These are phyloP conservation scores for Zosterops borbonicus DNA, from an alignment of 2,113 vertebrate species.

Conservation along the genomic window DNA sequence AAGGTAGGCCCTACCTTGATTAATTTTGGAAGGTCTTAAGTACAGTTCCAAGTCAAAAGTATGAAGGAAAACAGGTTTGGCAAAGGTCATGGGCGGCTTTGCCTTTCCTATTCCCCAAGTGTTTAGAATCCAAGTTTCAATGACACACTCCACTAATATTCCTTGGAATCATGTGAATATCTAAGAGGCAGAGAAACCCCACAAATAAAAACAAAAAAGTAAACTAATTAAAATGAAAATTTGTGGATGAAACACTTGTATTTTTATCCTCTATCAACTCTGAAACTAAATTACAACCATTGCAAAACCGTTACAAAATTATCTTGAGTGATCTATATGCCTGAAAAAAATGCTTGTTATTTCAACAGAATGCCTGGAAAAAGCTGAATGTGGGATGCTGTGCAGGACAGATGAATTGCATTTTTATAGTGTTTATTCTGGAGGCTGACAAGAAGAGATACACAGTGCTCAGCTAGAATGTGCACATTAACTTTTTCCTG, in stretches of 20 bases:
- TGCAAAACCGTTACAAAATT: background rate
- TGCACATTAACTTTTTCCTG: conserved; percentile 39
- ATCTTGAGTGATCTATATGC: background rate
- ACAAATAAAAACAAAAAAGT: background rate
- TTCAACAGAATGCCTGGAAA: background rate
- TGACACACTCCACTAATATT: background rate
- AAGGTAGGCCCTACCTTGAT: background rate
- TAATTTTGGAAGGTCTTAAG: background rate
- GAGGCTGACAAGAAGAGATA: background rate
- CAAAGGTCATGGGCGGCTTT: background rate
- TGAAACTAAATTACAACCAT: background rate
- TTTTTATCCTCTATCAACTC: background rate
- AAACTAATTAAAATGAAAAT: background rate
- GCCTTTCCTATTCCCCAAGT: background rate
- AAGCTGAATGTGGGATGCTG: background rate
- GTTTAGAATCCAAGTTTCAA: background rate
- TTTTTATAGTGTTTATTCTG: background rate
- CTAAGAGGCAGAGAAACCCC: background rate
- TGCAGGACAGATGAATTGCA: conserved; percentile 1
- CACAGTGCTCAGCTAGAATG: background rate
- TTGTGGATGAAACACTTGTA: background rate
- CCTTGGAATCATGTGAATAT: background rate
- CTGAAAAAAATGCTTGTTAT: background rate
- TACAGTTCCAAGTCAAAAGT: background rate
- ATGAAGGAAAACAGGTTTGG: background rate